Percentiles rank a stretch among this genome's conserved stretches.
Conservation (phyloP, 2,888 invertebrate species). For the Andrena haemorrhoa region DNA sequence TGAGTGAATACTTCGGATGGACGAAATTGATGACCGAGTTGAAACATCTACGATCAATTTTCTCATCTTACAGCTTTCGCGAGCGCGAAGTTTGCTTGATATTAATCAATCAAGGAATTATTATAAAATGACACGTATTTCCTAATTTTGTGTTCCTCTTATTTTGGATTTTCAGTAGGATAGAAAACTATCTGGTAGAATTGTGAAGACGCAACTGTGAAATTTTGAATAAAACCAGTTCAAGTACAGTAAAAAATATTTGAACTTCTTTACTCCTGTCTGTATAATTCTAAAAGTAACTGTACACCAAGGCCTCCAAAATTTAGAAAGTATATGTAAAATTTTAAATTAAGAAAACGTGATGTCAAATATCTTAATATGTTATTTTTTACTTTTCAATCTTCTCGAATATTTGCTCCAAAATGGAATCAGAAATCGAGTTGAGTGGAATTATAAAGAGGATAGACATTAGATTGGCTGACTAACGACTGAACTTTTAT, state of each 20-base stretch:
- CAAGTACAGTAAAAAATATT: background rate
- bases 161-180: background rate
- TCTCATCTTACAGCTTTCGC: background rate
- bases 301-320: too few species aligned
- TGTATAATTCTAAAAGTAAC: too few species aligned
- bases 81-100: background rate
- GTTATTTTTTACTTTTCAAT: too few species aligned
- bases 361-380: too few species aligned
- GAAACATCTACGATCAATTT: background rate
- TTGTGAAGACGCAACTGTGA: background rate
- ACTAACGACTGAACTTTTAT: slow-evolving; percentile 55
- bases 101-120: background rate
- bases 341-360: background rate
- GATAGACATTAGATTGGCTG: slow-evolving; percentile 27
- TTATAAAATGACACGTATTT: background rate
- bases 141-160: background rate
- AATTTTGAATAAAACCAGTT: background rate
- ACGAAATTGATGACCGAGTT: slow-evolving; percentile 14
- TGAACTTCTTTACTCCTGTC: background rate
- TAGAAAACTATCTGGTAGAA: background rate
- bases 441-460: slow-evolving; percentile 22
- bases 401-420: background rate
- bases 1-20: slow-evolving; percentile 24
- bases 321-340: background rate
- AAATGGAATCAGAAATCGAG: slow-evolving; percentile 12